Evolutionary conservation across 2,888 invertebrate genomes (phyloP), one percentile per base, ranked within the genome.

Genomic region (Papilio gigon): DNA sequence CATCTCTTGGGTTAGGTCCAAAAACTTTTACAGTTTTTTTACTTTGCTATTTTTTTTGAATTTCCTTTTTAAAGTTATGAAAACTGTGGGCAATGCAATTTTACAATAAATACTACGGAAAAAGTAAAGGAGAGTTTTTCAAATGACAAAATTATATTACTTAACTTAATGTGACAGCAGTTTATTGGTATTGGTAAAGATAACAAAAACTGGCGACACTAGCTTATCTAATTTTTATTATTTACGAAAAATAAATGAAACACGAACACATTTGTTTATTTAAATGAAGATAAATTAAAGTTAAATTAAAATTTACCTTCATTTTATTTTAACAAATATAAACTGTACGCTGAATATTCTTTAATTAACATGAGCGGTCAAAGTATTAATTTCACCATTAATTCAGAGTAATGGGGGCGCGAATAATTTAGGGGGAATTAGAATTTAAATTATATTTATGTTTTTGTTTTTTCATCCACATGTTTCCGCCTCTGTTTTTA

Each of bases 331-430:
- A 70, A 70, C 62, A 61, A 70, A 56, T 66, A 64, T 67, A 67
- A 67, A 65, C 62, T 65, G 47, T 27, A 66, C 65, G 63, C 60
- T 67, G 68, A 67, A 71, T 86, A 86, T 82, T 85, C 84, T 84
- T 82, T 89, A 89, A 91, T 91, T 88, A 89, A 88, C 88, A 86
- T 82, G 84, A 86, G 81, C 89, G 86, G 86, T 86, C 85, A 89
- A 90, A 90, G 89, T 91, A 92, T 92, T 90, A 89, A 89, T 90
- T 91, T 90, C 90, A 82, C 86, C 90, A 89, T 89, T 89, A 91
- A 90, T 88, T 88, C 83, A 86, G 88, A 90, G 80, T 91, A 90
- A 92, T 90, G 90, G 87, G 85, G 79, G 80, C 78, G 79, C 77
- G 83, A 82, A 84, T 84, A 88, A 87, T 87, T 90, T 84, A 82